Evolutionary conservation across 1,140 invertebrate species (phyloP), one percentile per base, ranked within the genome.

Genomic region (Caenorhabditis briggsae): DNA sequence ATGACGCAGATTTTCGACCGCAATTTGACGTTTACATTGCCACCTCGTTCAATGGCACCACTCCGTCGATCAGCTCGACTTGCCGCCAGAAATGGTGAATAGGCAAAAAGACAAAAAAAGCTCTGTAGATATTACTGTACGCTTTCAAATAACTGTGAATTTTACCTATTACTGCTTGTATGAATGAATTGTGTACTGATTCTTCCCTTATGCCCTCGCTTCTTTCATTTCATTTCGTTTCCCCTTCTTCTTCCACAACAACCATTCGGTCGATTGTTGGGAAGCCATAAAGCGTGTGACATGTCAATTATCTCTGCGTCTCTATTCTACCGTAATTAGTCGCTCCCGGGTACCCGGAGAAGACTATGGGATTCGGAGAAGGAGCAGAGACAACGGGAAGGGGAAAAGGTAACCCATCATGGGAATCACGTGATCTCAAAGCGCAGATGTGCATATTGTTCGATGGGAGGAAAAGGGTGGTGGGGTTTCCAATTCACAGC

Each of bases 291-390:
- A 78, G 70, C 70, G 70, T 78, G 46, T 78, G 70, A 78, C 70
- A 78, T 78, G 70, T 50, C 46, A 78, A 78, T 78, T 78, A 78
- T 78, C 70, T 78, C 70, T 78, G 70, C 70, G 70, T 78, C 70
- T 78, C 70, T 20, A 25, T 18, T 33, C 46, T 78, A 78, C 70
- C 70, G 70, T 78, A 78, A 78, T 78, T 78, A 78, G 70, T 25
- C 43, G 16, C 70, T 25, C 43, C 18, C 46, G 14, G 14, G 5
- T n/a, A 16, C 46, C 16, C 14, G 8, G 8, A 23, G 14, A 11
- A 78, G 70, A 78, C 64, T 18, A 70, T 46, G 5, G 2, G n/a
- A 46, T 33, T 33, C 18, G 23, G 16, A 46, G 70, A 43, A 23
- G 46, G 33, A 78, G 46, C 46, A 78, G 70, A 18, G 59, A 33